A percentile compares a stretch with the other conserved stretches of the same genome.
These are phyloP conservation scores for Andricus grossulariae DNA, from an alignment of 1,140 invertebrate genomes.

Conservation along the genomic window DNA sequence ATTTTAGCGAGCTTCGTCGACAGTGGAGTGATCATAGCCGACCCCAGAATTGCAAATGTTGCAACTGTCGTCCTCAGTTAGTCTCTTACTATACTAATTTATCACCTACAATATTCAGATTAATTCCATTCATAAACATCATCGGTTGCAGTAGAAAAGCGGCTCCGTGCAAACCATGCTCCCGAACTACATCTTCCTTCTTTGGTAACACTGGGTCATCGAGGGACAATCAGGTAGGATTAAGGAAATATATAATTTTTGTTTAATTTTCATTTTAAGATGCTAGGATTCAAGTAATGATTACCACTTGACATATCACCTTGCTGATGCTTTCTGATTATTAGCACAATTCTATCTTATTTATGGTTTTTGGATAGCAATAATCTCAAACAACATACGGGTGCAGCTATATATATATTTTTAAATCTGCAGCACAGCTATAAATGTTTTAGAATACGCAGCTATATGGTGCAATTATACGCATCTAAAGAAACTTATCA, in stretches of 20 bases:
- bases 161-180: conserved; percentile 49
- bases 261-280: conserved; percentile 32
- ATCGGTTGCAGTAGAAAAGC: conserved; percentile 52
- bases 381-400: too few species aligned
- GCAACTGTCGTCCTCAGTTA: conserved; percentile 57
- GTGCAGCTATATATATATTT: too few species aligned
- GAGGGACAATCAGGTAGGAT: conserved; percentile 34
- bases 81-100: conserved; percentile 13
- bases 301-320: conserved; percentile 22
- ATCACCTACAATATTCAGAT: too few species aligned
- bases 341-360: too few species aligned
- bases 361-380: too few species aligned
- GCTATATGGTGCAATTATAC: too few species aligned
- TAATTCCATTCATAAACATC: neutral
- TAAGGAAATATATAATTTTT: conserved; percentile 36
- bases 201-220: neutral
- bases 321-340: too few species aligned
- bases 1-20: conserved; percentile 63
- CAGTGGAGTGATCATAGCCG: conserved; percentile 67
- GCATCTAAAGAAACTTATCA: too few species aligned
- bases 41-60: conserved; percentile 57
- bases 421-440: too few species aligned
- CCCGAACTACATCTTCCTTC: conserved; percentile 23
- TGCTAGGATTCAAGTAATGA: conserved; percentile 34
- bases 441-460: too few species aligned